Percentiles rank a stretch among this genome's conserved stretches.
Conservation (phyloP, 1,140 invertebrate species). For the Caenorhabditis tropicalis region DNA sequence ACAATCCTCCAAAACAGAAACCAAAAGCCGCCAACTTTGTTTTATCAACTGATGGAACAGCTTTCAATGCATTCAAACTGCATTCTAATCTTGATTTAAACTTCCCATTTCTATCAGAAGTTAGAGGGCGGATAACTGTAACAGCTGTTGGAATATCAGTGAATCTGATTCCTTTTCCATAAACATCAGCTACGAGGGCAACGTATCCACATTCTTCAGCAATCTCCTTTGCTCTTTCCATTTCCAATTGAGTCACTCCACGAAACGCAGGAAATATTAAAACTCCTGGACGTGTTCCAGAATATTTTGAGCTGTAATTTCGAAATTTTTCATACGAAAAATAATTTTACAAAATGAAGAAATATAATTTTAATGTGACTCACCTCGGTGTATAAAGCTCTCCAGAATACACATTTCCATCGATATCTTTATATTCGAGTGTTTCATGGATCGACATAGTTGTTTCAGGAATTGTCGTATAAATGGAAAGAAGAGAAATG, state of each 20-base stretch:
- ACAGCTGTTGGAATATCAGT: slow-evolving; percentile 55
- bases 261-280: slow-evolving; percentile 58
- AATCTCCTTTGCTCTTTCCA: slow-evolving; percentile 52
- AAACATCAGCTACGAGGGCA: slow-evolving; percentile 64
- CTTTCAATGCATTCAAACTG: slow-evolving; percentile 55
- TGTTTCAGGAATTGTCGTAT: background rate
- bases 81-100: slow-evolving; percentile 51
- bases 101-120: slow-evolving; percentile 45
- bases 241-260: slow-evolving; percentile 56
- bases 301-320: background rate
- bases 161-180: slow-evolving; percentile 62
- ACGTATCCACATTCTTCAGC: slow-evolving; percentile 63
- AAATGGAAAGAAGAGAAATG: background rate
- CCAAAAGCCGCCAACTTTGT: slow-evolving; percentile 63
- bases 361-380: background rate
- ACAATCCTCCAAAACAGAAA: slow-evolving; percentile 66
- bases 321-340: background rate
- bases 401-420: slow-evolving; percentile 45
- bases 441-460: background rate
- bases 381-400: slow-evolving; percentile 38
- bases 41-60: slow-evolving; percentile 57
- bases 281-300: slow-evolving; percentile 52
- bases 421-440: slow-evolving; percentile 3
- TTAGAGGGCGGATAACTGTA: slow-evolving; percentile 54
- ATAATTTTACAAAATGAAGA: background rate